A percentile compares a stretch with the other conserved stretches of the same genome.
phyloP scores from a whole-genome alignment of 2,797 vertebrate species.

The Coendou prehensilis region DNA sequence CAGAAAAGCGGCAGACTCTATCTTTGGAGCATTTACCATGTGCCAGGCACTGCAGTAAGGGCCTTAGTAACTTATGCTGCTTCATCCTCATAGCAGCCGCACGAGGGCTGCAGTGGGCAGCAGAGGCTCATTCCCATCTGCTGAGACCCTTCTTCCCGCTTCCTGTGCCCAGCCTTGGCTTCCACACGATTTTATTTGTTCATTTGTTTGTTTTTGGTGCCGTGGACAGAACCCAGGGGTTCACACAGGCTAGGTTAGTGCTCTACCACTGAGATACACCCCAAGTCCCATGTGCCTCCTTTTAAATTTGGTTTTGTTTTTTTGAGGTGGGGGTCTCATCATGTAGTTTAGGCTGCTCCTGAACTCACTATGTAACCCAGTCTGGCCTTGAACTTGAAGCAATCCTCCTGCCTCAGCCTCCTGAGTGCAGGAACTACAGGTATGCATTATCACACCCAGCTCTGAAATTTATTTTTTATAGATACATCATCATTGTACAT shows the following conservation, averaged over 20 bases:
- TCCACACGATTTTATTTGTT: not conserved
- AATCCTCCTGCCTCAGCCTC: not conserved
- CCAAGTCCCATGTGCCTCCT: not conserved
- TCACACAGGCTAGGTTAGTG: not conserved
- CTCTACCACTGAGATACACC: not conserved
- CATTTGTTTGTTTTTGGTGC: not conserved
- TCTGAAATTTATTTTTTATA: not conserved
- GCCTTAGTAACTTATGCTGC: not conserved
- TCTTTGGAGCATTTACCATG: not conserved
- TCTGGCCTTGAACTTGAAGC: not conserved
- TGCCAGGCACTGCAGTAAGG: not conserved
- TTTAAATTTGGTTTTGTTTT: not conserved
- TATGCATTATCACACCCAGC: not conserved
- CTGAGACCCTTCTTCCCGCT: not conserved
- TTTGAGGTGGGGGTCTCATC: not conserved
- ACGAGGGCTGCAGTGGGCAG: accelerated
- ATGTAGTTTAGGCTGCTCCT: not conserved
- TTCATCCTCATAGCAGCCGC: not conserved
- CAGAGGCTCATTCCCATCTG: not conserved
- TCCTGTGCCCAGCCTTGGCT: not conserved
- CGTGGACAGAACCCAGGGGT: no score
- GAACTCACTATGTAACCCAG: not conserved
- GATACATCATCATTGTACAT: not conserved
- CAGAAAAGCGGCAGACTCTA: not conserved
- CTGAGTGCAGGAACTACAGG: not conserved